Percentiles rank a stretch among this genome's conserved stretches.
phyloP scores from a whole-genome alignment of 2,888 invertebrate species.

The Diloba caeruleocephala region DNA sequence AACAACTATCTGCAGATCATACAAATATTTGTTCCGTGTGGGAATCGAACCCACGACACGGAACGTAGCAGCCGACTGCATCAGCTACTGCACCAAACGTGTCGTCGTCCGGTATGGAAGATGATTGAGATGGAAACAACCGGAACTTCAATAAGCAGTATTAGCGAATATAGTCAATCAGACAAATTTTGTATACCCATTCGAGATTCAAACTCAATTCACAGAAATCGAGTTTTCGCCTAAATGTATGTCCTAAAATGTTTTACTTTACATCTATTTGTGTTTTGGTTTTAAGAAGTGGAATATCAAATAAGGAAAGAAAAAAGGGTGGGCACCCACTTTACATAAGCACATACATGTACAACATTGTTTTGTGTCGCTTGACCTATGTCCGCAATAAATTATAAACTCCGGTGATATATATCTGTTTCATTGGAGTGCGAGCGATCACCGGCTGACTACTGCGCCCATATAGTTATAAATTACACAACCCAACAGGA shows the following conservation, averaged over 20 bases:
- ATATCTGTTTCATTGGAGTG: constrained; percentile 53
- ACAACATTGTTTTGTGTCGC: constrained; percentile 48
- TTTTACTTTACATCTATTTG: background rate
- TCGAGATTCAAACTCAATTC: too few relatives aligned
- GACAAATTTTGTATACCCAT: too few relatives aligned
- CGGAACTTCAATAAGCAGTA: too few relatives aligned
- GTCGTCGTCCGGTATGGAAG: too few relatives aligned
- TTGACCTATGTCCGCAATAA: constrained; percentile 54
- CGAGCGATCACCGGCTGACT: constrained; percentile 48
- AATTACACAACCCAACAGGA: constrained; percentile 74
- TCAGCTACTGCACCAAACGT: too few relatives aligned
- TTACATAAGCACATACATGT: constrained; percentile 25
- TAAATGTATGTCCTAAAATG: background rate
- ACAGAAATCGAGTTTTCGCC: background rate
- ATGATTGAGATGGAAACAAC: too few relatives aligned
- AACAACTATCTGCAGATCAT: too few relatives aligned
- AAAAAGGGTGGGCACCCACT: constrained; percentile 15
- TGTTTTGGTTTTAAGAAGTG: background rate
- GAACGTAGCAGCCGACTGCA: too few relatives aligned
- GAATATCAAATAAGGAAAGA: constrained; percentile 1
- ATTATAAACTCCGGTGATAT: constrained; percentile 55
- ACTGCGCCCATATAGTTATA: constrained; percentile 65
- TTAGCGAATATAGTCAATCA: too few relatives aligned
- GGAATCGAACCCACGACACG: too few relatives aligned
- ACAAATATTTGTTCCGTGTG: too few relatives aligned